Percentiles rank a stretch among this genome's conserved stretches.
Evolutionary conservation across 1,140 invertebrate genomes (phyloP).

Genomic region (Caerostris extrusa): DNA sequence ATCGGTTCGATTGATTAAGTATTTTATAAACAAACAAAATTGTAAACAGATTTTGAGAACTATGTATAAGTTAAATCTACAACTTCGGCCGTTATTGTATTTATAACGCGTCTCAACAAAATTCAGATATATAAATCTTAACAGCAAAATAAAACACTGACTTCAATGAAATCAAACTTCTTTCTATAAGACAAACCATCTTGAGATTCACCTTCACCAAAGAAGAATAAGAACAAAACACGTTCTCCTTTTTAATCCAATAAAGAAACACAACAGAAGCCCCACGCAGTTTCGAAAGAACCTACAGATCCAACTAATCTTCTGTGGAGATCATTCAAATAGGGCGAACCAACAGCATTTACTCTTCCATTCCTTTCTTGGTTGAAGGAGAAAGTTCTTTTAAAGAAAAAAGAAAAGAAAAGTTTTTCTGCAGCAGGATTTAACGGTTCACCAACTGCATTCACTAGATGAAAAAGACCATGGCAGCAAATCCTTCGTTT

Average conservation of each 20-base stretch:
- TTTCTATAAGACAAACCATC: neutral
- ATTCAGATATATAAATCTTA: too few relatives aligned
- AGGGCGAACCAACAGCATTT: neutral
- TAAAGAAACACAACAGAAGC: slow-evolving; percentile 32
- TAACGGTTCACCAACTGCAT: neutral
- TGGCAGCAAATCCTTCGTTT: neutral
- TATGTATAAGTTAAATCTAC: too few relatives aligned
- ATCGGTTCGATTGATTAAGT: too few relatives aligned
- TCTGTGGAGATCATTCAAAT: neutral
- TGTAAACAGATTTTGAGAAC: too few relatives aligned
- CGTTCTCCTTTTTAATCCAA: slow-evolving; percentile 8
- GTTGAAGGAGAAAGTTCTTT: neutral
- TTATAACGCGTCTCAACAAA: too few relatives aligned
- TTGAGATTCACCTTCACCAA: neutral
- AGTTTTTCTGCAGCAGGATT: slow-evolving; percentile 27
- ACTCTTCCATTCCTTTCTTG: neutral
- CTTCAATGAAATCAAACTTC: neutral
- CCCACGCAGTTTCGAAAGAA: slow-evolving; percentile 5
- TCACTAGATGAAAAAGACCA: neutral
- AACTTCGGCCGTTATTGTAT: too few relatives aligned
- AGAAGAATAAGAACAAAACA: neutral
- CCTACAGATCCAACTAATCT: neutral
- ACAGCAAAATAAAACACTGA: too few relatives aligned
- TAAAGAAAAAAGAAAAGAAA: neutral
- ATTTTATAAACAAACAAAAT: too few relatives aligned